Evolutionary conservation across 2,888 invertebrate species (phyloP).

Genomic region (Acleris holmiana): DNA sequence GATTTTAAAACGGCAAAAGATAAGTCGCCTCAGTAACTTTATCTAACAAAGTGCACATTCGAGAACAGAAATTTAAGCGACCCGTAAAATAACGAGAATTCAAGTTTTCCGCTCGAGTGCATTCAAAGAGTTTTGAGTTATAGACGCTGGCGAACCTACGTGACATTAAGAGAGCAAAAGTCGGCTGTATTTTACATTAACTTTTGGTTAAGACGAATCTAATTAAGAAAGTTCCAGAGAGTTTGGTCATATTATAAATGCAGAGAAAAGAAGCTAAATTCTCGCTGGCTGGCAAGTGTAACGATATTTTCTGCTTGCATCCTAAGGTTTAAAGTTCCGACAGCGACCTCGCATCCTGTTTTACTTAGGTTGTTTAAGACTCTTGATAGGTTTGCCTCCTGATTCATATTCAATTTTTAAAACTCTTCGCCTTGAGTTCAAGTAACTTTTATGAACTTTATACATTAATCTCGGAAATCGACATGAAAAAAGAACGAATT

Average conservation of each 20-base stretch:
- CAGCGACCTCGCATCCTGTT: constrained; percentile 9
- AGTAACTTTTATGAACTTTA: constrained; percentile 24
- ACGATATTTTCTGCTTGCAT: constrained; percentile 58
- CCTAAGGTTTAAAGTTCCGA: constrained; percentile 46
- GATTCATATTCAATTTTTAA: constrained; percentile 14
- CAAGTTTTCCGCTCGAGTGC: constrained; percentile 53
- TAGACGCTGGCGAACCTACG: constrained; percentile 58
- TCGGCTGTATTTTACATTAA: constrained; percentile 68
- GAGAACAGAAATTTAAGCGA: constrained; percentile 40
- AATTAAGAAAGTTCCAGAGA: constrained; percentile 68
- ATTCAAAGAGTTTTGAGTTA: constrained; percentile 58
- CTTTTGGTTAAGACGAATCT: constrained; percentile 68
- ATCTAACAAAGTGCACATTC: constrained; percentile 33
- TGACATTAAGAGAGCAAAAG: constrained; percentile 65
- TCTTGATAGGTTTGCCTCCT: neutral
- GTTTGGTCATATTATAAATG: constrained; percentile 72
- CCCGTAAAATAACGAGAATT: constrained; percentile 48
- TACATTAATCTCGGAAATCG: constrained; percentile 35
- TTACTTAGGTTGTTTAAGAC: constrained; percentile 19
- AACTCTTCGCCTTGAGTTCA: constrained; percentile 20
- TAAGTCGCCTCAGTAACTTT: constrained; percentile 3
- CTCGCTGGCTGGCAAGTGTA: constrained; percentile 47
- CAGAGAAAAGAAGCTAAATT: constrained; percentile 65
- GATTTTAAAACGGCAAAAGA: neutral
- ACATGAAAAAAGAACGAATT: constrained; percentile 37